Evolutionary conservation across 2,797 vertebrate species (phyloP).

Genomic region (Xenopus petersii): DNA sequence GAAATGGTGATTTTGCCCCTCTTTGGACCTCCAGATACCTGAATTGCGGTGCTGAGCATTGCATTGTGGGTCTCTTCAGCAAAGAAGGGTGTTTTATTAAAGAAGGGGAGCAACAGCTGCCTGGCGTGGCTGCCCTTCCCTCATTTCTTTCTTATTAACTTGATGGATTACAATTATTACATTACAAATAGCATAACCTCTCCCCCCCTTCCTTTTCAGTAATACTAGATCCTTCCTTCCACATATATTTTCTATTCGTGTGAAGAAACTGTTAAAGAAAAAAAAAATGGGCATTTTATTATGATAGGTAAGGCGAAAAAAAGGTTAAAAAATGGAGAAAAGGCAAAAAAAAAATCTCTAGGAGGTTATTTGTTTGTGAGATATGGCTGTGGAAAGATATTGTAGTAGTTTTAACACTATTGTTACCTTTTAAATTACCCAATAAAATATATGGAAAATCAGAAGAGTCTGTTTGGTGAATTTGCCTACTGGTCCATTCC

Average conservation of each 20-base stretch:
- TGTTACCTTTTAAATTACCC: constrained; percentile 99
- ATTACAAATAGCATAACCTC: constrained; percentile 61
- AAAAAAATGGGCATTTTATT: constrained; percentile 86
- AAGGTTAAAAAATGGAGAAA: constrained; percentile 77
- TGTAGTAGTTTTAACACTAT: constrained; percentile 99
- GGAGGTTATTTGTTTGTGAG: constrained; percentile 91
- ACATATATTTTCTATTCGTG: constrained; percentile 95
- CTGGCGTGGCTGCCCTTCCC: constrained; percentile 83
- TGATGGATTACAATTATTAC: constrained; percentile 68
- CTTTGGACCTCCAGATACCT: constrained; percentile 11
- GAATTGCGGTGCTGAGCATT: constrained; percentile 41
- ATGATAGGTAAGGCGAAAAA: constrained; percentile 70
- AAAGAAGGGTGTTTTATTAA: constrained; percentile 50
- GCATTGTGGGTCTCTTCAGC: constrained; percentile 28
- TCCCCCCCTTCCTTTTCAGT: constrained; percentile 70
- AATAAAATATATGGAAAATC: constrained; percentile 89
- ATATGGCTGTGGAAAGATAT: constrained; percentile 95
- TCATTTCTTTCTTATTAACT: constrained; percentile 76
- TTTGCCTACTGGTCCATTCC: no score
- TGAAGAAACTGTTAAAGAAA: constrained; percentile 80
- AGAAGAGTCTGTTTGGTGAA: constrained; percentile 45
- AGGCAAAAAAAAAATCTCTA: constrained; percentile 57
- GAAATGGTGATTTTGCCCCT: constrained; percentile 68
- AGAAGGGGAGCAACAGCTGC: constrained; percentile 69
- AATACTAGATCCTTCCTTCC: constrained; percentile 84